Conservation (phyloP, 2,888 invertebrate species). For the Asteroscopus sphinx region DNA sequence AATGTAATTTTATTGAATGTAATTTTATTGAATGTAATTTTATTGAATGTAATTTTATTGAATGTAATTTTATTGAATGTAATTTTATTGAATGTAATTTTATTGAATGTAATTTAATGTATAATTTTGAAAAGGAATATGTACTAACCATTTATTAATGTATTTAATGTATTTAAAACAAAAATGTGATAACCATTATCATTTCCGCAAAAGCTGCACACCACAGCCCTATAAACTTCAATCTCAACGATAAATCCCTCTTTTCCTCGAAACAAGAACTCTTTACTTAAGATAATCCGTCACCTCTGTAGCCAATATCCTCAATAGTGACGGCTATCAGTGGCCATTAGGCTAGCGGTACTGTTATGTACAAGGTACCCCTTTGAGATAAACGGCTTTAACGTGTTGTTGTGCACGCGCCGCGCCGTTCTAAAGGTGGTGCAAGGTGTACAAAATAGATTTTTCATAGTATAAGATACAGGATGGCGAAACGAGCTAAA, state of each 20-base stretch:
- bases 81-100: too few species aligned
- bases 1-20: too few species aligned
- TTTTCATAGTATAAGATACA: not conserved
- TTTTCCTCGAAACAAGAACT: conserved; percentile 12
- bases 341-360: conserved; percentile 64
- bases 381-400: conserved; percentile 68
- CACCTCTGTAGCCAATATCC: conserved; percentile 38
- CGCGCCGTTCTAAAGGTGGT: conserved; percentile 38
- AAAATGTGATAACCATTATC: too few species aligned
- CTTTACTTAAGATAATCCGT: conserved; percentile 27
- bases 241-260: conserved; percentile 25
- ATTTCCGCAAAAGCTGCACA: too few species aligned
- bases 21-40: too few species aligned
- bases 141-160: too few species aligned
- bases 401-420: conserved; percentile 65
- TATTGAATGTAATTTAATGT: too few species aligned
- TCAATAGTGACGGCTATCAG: conserved; percentile 48
- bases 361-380: conserved; percentile 61
- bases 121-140: too few species aligned
- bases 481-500: too few species aligned
- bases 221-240: conserved; percentile 6
- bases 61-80: too few species aligned
- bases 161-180: too few species aligned
- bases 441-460: conserved; percentile 32
- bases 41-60: too few species aligned